Percentiles rank a stretch among this genome's conserved stretches.
Conservation (phyloP, 2,113 vertebrate species). For the Amphiprion ocellaris region DNA sequence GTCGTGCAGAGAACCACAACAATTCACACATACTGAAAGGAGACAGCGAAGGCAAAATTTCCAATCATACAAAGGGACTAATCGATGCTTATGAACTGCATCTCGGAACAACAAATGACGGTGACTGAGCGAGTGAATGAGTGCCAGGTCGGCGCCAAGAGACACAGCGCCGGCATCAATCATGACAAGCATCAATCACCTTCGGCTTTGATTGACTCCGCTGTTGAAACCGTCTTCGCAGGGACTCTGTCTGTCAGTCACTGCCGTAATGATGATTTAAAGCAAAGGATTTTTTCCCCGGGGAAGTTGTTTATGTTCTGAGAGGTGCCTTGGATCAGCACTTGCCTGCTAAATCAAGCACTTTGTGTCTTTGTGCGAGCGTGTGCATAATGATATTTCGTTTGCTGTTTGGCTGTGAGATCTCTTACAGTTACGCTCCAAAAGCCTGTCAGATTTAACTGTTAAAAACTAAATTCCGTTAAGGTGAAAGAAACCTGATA, state of each 20-base stretch:
- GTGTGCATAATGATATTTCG: slow-evolving; percentile 40
- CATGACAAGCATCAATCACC: slow-evolving; percentile 71
- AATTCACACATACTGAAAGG: background rate
- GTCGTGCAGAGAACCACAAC: background rate
- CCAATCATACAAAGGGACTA: slow-evolving; percentile 23
- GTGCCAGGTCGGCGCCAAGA: slow-evolving; percentile 31
- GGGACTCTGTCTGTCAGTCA: slow-evolving; percentile 50
- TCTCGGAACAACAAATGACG: slow-evolving; percentile 33
- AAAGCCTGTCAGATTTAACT: slow-evolving; percentile 33
- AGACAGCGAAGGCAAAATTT: background rate
- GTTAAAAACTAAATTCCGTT: slow-evolving; percentile 39
- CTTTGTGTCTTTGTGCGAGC: background rate
- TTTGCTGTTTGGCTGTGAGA: slow-evolving; percentile 33
- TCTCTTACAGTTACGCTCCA: slow-evolving; percentile 19
- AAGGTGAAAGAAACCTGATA: slow-evolving; percentile 43
- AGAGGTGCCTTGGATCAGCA: slow-evolving; percentile 38
- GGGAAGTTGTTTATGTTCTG: slow-evolving; percentile 60
- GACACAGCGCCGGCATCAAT: slow-evolving; percentile 48
- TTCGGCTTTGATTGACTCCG: slow-evolving; percentile 70
- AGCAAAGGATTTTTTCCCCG: slow-evolving; percentile 23
- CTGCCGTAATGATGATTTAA: slow-evolving; percentile 66
- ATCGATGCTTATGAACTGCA: slow-evolving; percentile 47
- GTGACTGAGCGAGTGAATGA: slow-evolving; percentile 7
- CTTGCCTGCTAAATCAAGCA: slow-evolving; percentile 26
- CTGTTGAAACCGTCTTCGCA: slow-evolving; percentile 41